These are phyloP conservation scores for Pseudococcus viburni DNA, from an alignment of 2,888 invertebrate genomes.

Conservation along the genomic window DNA sequence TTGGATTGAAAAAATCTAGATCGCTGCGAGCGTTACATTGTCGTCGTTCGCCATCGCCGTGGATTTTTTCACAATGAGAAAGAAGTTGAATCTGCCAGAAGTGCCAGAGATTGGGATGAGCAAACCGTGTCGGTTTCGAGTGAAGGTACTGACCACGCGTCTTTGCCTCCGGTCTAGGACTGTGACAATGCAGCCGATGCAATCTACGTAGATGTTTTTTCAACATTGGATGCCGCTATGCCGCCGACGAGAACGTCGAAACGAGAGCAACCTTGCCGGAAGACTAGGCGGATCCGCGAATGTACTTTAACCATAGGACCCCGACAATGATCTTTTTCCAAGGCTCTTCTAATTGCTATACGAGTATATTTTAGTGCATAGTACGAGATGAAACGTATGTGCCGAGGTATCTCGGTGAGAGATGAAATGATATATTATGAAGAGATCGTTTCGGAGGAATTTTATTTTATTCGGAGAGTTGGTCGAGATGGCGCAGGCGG, in stretches of 20 bases:
- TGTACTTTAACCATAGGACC: conserved; percentile 12
- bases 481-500: neutral
- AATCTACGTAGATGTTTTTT: neutral
- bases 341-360: conserved; percentile 40
- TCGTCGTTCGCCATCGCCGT: neutral
- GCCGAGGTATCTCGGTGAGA: too few species aligned
- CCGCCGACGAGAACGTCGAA: conserved; percentile 22
- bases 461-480: neutral
- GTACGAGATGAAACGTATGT: neutral
- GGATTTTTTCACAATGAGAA: neutral
- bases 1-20: neutral
- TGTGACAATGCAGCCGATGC: neutral
- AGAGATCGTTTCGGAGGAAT: neutral
- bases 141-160: neutral
- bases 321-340: conserved; percentile 57
- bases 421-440: too few species aligned
- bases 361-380: neutral
- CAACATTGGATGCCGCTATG: neutral
- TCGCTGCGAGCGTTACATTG: neutral
- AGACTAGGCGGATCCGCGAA: conserved; percentile 56
- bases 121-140: too few species aligned
- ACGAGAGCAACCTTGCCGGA: conserved; percentile 50
- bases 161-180: neutral
- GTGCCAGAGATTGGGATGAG: neutral
- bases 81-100: neutral